Evolutionary conservation across 2,797 vertebrate genomes (phyloP), one percentile per base, ranked within the genome.

Genomic region (Telmatherina bonti): DNA sequence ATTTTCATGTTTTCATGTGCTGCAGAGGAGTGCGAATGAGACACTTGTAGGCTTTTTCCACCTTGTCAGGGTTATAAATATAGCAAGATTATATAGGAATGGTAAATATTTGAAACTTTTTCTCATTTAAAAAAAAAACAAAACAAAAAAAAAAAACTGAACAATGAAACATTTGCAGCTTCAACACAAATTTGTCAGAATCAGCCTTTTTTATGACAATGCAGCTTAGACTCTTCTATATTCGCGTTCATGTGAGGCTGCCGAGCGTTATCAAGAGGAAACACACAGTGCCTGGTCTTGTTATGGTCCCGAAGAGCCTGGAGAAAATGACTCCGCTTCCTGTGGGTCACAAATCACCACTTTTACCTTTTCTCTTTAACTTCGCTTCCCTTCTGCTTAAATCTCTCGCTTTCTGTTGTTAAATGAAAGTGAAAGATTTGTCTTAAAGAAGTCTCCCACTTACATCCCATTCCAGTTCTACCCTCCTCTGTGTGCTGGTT

Each of bases 261-360:
- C 57, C 7, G 67, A 67, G 69, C 12, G 41, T 86, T 86, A 91
- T 91, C 88, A 83, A 59, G 82, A 87, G 91, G 88, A 92, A 90
- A 86, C 88, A 88, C 83, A 62, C 66, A 27, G 79, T 0, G 69
- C 33, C 79, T 35, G 61, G 62, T 35, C 69, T 51, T 60, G 79
- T 76, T 79, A 56, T 52, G 53, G 70, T 64, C 53, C 67, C 79
- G 3, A 16, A 33, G 75, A 81, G 76, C 51, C 62, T 0, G 7
- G 59, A 43, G 70, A 79, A 81, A 88, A 84, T 36, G 20, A 80
- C 57, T 61, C 72, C 1, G 67, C 81, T 90, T 90, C 86, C 90
- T 76, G 85, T 69, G 72, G 81, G 77, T 76, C 72, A 82, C 84
- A 89, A 86, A 90, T 89, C 87, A 87, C 67, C 52, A 58, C 72